These are phyloP conservation scores for Craterocephalus amniculus DNA, from an alignment of 2,797 vertebrate species.

Conservation along the genomic window DNA sequence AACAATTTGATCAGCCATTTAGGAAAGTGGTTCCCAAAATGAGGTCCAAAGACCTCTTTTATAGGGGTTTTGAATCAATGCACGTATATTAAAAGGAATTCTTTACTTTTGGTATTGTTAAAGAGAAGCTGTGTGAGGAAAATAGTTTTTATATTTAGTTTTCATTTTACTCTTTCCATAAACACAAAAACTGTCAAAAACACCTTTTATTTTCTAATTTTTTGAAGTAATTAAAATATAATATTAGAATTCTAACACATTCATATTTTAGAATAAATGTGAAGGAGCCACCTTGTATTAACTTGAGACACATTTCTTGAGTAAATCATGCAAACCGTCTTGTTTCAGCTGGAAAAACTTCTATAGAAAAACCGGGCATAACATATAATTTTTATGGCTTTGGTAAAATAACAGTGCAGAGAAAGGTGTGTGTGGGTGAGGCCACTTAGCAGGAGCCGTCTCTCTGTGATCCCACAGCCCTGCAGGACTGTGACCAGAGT, in stretches of 20 bases:
- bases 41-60: constrained; percentile 44
- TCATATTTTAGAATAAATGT: not conserved
- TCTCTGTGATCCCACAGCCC: constrained; percentile 47
- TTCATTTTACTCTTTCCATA: too few species aligned
- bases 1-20: constrained; percentile 71
- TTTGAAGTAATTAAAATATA: not conserved
- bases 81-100: constrained; percentile 6
- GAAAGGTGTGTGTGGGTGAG: constrained; percentile 53
- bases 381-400: constrained; percentile 49
- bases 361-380: constrained; percentile 12
- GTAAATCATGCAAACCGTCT: constrained; percentile 25
- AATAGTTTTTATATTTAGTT: constrained; percentile 9
- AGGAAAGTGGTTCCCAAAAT: constrained; percentile 66
- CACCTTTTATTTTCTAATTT: too few species aligned
- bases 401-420: constrained; percentile 61
- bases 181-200: not conserved
- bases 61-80: constrained; percentile 22
- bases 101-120: constrained; percentile 27
- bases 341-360: not conserved
- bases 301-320: not conserved
- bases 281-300: not conserved
- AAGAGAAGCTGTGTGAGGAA: not conserved
- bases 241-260: not conserved
- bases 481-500: constrained; percentile 29
- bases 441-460: constrained; percentile 43